phyloP scores from a whole-genome alignment of 1,140 invertebrate species.

The Meteorus sp. region DNA sequence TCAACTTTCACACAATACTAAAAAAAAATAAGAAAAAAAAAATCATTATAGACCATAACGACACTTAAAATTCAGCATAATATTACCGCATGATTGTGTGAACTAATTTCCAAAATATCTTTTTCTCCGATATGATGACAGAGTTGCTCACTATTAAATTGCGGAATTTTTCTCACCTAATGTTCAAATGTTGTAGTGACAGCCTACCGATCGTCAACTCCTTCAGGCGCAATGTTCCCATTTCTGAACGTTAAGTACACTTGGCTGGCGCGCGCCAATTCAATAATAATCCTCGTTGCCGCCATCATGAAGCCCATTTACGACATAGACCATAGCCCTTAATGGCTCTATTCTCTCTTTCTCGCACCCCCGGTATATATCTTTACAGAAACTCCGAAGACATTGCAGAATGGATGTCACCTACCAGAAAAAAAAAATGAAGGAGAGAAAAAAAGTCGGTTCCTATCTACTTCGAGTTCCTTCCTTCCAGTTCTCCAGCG shows the following conservation, averaged over 20 bases:
- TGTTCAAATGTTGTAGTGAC: background rate
- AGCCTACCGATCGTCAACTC: constrained; percentile 2
- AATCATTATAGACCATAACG: background rate
- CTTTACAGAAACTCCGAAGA: too few relatives aligned
- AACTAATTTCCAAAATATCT: too few relatives aligned
- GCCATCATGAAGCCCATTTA: constrained; percentile 11
- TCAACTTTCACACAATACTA: background rate
- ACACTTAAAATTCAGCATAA: too few relatives aligned
- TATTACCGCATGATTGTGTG: too few relatives aligned
- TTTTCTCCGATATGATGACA: too few relatives aligned
- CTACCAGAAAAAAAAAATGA: constrained; percentile 7
- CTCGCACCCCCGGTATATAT: too few relatives aligned
- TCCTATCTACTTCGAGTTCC: too few relatives aligned
- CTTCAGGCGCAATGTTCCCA: background rate
- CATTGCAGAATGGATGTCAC: background rate
- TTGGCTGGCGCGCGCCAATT: constrained; percentile 9
- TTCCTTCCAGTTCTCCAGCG: too few relatives aligned
- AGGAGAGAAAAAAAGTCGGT: too few relatives aligned
- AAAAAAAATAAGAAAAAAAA: too few relatives aligned
- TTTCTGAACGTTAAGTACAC: constrained; percentile 10
- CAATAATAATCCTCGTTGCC: constrained; percentile 22
- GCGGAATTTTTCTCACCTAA: background rate
- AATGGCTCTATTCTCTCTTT: constrained; percentile 16
- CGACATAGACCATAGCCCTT: background rate
- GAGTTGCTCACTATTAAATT: background rate